Evolutionary conservation across 2,113 vertebrate species (phyloP).

Genomic region (Myiozetetes cayanensis): DNA sequence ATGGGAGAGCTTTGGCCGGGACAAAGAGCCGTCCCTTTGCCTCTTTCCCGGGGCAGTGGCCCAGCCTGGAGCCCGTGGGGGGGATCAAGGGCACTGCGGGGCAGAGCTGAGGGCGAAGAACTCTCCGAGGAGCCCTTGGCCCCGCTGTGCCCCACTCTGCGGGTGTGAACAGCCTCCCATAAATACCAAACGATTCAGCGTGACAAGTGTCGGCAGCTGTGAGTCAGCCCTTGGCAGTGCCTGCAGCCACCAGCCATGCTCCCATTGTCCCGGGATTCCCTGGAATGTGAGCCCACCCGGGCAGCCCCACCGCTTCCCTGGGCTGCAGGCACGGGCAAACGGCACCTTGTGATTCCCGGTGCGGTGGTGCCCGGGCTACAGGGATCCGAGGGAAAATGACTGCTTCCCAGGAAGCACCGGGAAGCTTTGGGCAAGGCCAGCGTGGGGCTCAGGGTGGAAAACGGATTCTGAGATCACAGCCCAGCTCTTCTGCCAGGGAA

Average conservation of each 20-base stretch:
- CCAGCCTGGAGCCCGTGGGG: neutral
- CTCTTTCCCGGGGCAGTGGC: neutral
- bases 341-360: fast-evolving
- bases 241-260: neutral
- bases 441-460: neutral
- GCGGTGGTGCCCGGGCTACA: fast-evolving
- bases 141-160: neutral
- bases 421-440: fast-evolving
- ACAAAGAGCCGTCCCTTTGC: neutral
- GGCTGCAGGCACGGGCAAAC: neutral
- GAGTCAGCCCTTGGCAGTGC: constrained; percentile 14
- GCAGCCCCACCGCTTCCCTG: neutral
- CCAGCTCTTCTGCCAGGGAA: neutral
- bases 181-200: neutral
- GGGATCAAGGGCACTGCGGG: neutral
- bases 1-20: neutral
- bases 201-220: constrained; percentile 26
- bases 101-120: neutral
- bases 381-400: neutral
- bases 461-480: neutral
- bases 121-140: neutral
- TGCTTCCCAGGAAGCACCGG: neutral
- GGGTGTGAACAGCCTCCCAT: neutral
- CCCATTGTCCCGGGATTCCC: neutral
- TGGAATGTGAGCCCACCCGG: neutral